A percentile compares a stretch with the other conserved stretches of the same genome.
These are phyloP conservation scores for Idaea straminata DNA, from an alignment of 2,888 invertebrate species.

Conservation along the genomic window DNA sequence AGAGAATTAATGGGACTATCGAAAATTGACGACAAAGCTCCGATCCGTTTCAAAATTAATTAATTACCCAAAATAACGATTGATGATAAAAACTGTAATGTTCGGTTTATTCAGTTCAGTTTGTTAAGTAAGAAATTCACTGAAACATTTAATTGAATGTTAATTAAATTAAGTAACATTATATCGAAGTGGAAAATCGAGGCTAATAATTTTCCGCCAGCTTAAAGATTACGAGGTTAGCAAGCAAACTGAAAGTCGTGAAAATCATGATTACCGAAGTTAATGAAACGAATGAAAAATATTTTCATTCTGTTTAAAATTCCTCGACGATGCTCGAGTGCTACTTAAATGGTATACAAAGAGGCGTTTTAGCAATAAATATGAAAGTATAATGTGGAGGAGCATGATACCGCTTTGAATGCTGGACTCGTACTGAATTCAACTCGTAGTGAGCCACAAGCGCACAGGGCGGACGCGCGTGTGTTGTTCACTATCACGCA, in stretches of 20 bases:
- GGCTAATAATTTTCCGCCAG: not conserved
- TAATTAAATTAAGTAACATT: not conserved
- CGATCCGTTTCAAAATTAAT: not conserved
- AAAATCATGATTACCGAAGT: too few species aligned
- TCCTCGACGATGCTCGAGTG: conserved; percentile 17
- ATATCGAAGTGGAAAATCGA: not conserved
- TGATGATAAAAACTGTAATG: not conserved
- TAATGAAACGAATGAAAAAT: not conserved
- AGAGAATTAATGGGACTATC: not conserved
- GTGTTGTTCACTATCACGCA: conserved; percentile 41
- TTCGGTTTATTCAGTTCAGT: not conserved
- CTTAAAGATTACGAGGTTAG: not conserved
- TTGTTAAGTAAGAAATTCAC: not conserved
- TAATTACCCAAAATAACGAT: not conserved
- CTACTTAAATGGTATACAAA: conserved; percentile 43
- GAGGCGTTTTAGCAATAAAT: conserved; percentile 72
- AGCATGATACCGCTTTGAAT: conserved; percentile 72
- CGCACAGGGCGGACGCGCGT: conserved; percentile 42
- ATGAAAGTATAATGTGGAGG: conserved; percentile 73
- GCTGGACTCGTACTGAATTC: conserved; percentile 74
- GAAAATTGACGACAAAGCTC: not conserved
- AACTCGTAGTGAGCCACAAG: conserved; percentile 69
- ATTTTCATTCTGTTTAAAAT: not conserved
- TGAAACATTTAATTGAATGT: not conserved
- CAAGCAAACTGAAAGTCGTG: not conserved